These are phyloP conservation scores for Oscheius myriophilus DNA, from an alignment of 2,888 invertebrate species.

Conservation along the genomic window DNA sequence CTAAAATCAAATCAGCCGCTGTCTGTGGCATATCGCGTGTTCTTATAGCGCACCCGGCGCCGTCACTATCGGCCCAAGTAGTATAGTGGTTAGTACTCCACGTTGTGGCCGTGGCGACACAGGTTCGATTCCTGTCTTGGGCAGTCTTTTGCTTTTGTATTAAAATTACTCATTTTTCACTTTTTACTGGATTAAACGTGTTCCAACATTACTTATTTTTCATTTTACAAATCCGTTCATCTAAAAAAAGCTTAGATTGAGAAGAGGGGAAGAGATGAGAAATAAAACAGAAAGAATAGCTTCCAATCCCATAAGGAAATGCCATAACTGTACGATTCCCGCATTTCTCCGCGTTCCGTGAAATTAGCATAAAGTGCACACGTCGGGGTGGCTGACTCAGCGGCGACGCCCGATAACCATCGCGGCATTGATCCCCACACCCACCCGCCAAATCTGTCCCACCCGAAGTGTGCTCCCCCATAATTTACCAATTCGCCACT, in stretches of 20 bases:
- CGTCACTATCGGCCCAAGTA: conserved; percentile 30
- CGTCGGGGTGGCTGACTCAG: conserved; percentile 10
- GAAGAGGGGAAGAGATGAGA: no score
- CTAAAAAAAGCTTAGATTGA: no score
- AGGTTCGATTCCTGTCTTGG: conserved; percentile 53
- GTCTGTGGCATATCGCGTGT: no score
- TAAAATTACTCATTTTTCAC: no score
- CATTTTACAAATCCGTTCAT: no score
- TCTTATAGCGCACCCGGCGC: no score
- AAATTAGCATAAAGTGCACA: conserved; percentile 10
- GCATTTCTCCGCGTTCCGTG: background rate
- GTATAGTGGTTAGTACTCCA: conserved; percentile 65
- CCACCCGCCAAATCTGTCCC: background rate
- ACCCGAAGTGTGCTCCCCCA: background rate
- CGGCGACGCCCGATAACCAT: conserved; percentile 15
- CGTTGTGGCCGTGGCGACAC: conserved; percentile 64
- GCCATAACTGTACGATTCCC: background rate
- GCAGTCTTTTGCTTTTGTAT: background rate
- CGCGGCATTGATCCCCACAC: conserved; percentile 25
- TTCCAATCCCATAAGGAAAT: background rate
- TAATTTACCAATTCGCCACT: no score
- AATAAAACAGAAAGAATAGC: background rate
- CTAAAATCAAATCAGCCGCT: no score
- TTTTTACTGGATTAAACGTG: no score
- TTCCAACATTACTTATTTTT: no score